phyloP scores from a whole-genome alignment of 2,888 invertebrate genomes.

The Ganaspis brasiliensis region DNA sequence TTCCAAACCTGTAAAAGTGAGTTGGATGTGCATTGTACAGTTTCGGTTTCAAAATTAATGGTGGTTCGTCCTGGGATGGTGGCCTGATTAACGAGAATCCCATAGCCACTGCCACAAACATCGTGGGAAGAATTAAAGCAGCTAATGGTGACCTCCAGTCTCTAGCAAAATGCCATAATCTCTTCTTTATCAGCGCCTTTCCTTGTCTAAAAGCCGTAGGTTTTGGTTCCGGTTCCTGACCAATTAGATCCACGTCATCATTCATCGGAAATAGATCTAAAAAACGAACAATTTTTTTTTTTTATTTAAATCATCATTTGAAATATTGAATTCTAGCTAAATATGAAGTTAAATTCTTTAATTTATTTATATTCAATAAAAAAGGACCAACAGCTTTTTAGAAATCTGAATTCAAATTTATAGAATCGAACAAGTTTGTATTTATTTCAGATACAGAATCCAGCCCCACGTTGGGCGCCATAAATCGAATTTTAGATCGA shows the following conservation, averaged over 20 bases:
- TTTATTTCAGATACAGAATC: too few species aligned
- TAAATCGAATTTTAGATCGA: too few species aligned
- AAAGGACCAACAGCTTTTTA: too few species aligned
- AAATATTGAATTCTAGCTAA: too few species aligned
- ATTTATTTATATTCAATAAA: too few species aligned
- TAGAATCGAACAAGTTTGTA: too few species aligned
- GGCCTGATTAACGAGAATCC: slow-evolving; percentile 86
- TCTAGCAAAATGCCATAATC: slow-evolving; percentile 83
- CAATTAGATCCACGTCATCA: slow-evolving; percentile 64
- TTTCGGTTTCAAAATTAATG: slow-evolving; percentile 81
- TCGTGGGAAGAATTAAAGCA: slow-evolving; percentile 83
- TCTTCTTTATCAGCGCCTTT: slow-evolving; percentile 82
- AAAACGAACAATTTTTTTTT: not conserved
- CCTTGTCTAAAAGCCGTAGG: slow-evolving; percentile 70
- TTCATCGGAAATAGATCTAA: not conserved
- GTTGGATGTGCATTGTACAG: slow-evolving; percentile 82
- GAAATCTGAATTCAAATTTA: too few species aligned
- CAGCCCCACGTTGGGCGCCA: too few species aligned
- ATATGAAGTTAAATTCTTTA: too few species aligned
- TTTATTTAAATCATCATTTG: not conserved
- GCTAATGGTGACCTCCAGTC: slow-evolving; percentile 84
- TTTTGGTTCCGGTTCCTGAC: slow-evolving; percentile 61
- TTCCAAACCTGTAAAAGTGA: slow-evolving; percentile 78
- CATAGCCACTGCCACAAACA: slow-evolving; percentile 87
- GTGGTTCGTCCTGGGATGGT: slow-evolving; percentile 84